Evolutionary conservation across 2,113 vertebrate genomes (phyloP), one percentile per base, ranked within the genome.

Genomic region (Eulemur rufifrons): DNA sequence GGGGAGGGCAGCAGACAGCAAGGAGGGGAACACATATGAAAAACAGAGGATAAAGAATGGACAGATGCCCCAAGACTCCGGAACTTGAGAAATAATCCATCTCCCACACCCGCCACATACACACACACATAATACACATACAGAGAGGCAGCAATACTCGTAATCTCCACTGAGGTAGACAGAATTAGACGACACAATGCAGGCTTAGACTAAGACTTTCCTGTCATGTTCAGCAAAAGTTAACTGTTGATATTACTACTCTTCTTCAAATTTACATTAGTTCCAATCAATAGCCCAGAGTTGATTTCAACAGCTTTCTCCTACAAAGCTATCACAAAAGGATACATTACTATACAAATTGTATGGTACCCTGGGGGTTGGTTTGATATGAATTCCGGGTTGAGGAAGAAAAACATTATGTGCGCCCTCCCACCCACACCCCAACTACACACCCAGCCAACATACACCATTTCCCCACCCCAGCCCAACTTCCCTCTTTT

Each of bases 321-420:
- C 74, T 34, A 7, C 11, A 74, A 21, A 78, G 14, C 3, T 8
- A 25, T 45, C 23, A 47, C 52, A 25, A 39, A 56, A 64, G 21
- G 11, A 39, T 8, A 47, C 3, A 39, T 23, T 32, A 23, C 14
- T 29, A 4, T 0, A 45, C 34, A 42, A 15, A 56, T 21, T 20
- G 12, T 8, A 32, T 0, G 12, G 29, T 27, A 42, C 25, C n/a
- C 23, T 5, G 3, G 20, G 37, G 27, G 25, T 0, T 8, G 37
- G 15, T 37, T 7, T 56, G 1, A 3, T n/a, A 21, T 8, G 5
- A 71, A n/a, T 37, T 71, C 59, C 20, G 29, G 7, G 1, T 1
- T 37, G 17, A 68, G 32, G 14, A 64, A 8, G 64, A 61, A 37
- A 34, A 61, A 39, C 12, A 45, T 5, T 15, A 23, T 2, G 34